phyloP scores from a whole-genome alignment of 2,113 vertebrate genomes.

The Mugil cephalus region DNA sequence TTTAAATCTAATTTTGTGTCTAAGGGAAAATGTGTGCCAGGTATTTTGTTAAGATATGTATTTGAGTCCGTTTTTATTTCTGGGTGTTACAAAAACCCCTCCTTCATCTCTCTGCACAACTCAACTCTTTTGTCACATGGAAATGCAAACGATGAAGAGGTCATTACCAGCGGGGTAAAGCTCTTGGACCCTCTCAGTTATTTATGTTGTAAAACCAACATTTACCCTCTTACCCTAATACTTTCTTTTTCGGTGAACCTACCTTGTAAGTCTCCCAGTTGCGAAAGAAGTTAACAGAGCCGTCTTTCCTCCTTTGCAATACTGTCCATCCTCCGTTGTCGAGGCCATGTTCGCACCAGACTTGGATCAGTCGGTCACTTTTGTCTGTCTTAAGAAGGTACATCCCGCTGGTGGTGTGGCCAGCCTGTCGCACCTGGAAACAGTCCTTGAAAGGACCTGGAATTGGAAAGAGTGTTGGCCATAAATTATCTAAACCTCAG shows the following conservation, averaged over 20 bases:
- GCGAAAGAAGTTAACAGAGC: conserved; percentile 97
- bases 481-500: background rate
- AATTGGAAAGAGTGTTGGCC: conserved; percentile 17
- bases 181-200: conserved; percentile 13
- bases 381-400: conserved; percentile 92
- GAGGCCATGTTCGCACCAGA: conserved; percentile 96
- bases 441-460: conserved; percentile 97
- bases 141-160: conserved; percentile 7
- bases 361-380: conserved; percentile 89
- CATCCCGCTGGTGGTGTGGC: conserved; percentile 92
- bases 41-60: background rate
- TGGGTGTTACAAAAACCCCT: background rate
- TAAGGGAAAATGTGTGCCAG: background rate
- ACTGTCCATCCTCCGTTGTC: conserved; percentile 98
- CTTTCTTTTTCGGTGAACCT: conserved; percentile 36
- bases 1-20: conserved; percentile 16
- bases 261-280: conserved; percentile 99
- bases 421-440: conserved; percentile 91
- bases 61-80: background rate
- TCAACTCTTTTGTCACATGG: conserved; percentile 1
- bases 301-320: conserved; percentile 94
- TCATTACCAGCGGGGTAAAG: conserved; percentile 6
- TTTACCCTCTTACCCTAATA: background rate
- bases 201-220: no score
- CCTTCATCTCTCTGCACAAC: background rate